Conservation (phyloP, 2,888 invertebrate species). For the Rhodophaea formosa region DNA sequence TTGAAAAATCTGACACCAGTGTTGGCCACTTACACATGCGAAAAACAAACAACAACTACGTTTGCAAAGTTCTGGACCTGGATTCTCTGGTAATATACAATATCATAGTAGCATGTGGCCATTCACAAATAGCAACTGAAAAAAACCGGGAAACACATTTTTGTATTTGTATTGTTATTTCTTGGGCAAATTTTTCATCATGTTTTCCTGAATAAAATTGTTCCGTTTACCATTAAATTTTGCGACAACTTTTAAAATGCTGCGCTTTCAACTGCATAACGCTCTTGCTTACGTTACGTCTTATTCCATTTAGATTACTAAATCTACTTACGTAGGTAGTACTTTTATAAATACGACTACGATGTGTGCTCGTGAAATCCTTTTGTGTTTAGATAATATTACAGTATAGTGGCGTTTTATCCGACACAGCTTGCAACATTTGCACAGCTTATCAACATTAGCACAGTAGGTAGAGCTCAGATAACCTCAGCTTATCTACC, state of each 20-base stretch:
- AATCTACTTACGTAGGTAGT: not conserved
- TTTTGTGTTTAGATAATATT: not conserved
- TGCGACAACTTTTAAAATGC: not conserved
- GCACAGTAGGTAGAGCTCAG: constrained; percentile 11
- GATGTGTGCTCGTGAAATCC: not conserved
- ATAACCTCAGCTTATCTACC: constrained; percentile 13
- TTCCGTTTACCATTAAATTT: not conserved
- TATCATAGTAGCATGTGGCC: no score
- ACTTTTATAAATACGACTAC: not conserved
- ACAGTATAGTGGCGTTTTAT: not conserved
- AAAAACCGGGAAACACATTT: no score
- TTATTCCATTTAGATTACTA: not conserved
- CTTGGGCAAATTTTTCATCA: no score
- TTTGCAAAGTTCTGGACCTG: no score
- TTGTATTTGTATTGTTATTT: no score
- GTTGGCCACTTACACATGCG: no score
- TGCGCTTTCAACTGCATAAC: not conserved
- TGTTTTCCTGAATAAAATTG: no score
- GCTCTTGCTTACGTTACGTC: not conserved
- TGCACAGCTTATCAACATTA: constrained; percentile 16
- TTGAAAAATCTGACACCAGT: no score
- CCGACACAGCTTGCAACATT: constrained; percentile 6
- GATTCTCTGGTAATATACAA: no score
- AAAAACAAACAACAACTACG: no score
- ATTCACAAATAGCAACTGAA: no score